A percentile compares a stretch with the other conserved stretches of the same genome.
phyloP scores from a whole-genome alignment of 1,140 invertebrate species.

The Calosoma granatense region DNA sequence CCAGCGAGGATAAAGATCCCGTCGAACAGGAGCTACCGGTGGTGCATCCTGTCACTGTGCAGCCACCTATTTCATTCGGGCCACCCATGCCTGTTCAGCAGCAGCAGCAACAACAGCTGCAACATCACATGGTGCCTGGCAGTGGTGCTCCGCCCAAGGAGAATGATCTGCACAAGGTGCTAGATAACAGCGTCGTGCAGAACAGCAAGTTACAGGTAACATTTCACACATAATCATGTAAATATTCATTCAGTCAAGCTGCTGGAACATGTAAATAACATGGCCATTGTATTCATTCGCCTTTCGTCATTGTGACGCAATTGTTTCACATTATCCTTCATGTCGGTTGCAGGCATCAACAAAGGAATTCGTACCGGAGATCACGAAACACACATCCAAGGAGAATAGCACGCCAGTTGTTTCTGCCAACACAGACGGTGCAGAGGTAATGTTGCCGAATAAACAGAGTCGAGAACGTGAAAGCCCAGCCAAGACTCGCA shows the following conservation, averaged over 20 bases:
- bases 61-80: neutral
- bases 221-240: no score
- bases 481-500: slow-evolving; percentile 28
- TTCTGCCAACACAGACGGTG: slow-evolving; percentile 28
- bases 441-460: slow-evolving; percentile 29
- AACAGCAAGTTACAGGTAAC: slow-evolving; percentile 29
- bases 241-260: no score
- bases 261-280: no score
- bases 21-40: neutral
- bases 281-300: no score
- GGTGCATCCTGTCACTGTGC: neutral
- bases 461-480: slow-evolving; percentile 28
- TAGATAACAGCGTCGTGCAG: slow-evolving; percentile 17
- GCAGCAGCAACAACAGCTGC: slow-evolving; percentile 13
- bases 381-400: slow-evolving; percentile 21
- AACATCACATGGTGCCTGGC: slow-evolving; percentile 11
- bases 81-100: neutral
- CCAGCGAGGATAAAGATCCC: neutral
- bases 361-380: slow-evolving; percentile 28
- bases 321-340: no score
- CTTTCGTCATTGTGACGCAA: no score
- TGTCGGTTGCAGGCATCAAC: slow-evolving; percentile 24
- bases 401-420: slow-evolving; percentile 28
- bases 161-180: neutral
- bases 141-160: neutral